Conservation (phyloP, 2,888 invertebrate species). For the Orchestes rusci region DNA sequence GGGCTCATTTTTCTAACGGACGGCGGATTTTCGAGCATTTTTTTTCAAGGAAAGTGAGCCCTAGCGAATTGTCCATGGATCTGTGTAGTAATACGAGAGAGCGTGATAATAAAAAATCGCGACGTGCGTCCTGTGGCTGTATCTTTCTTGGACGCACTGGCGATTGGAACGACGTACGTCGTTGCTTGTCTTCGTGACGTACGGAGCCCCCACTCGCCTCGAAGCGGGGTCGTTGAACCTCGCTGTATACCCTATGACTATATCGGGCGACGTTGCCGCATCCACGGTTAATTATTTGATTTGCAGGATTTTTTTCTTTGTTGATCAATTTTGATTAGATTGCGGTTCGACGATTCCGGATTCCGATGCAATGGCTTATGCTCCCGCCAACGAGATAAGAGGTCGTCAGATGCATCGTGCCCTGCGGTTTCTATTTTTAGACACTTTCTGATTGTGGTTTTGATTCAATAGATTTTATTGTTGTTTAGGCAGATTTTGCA, state of each 20-base stretch:
- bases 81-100: constrained; percentile 42
- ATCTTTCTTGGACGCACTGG: constrained; percentile 25
- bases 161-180: background rate
- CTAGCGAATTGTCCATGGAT: constrained; percentile 43
- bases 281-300: too few relatives aligned
- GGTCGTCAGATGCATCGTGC: too few relatives aligned
- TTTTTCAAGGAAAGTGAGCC: constrained; percentile 42
- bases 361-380: too few relatives aligned
- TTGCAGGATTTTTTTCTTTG: background rate
- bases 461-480: too few relatives aligned
- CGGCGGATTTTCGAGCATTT: constrained; percentile 22
- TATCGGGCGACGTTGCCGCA: constrained; percentile 19
- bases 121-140: background rate
- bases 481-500: too few relatives aligned
- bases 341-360: too few relatives aligned
- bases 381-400: too few relatives aligned
- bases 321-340: background rate
- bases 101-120: constrained; percentile 29
- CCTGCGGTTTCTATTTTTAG: too few relatives aligned
- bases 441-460: too few relatives aligned
- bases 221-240: constrained; percentile 37
- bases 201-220: constrained; percentile 39
- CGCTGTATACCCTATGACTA: constrained; percentile 24
- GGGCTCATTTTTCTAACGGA: constrained; percentile 5
- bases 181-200: constrained; percentile 34